Base-by-base conservation (phyloP, 2,113 vertebrate genomes). In the Tauraco erythrolophus region DNA sequence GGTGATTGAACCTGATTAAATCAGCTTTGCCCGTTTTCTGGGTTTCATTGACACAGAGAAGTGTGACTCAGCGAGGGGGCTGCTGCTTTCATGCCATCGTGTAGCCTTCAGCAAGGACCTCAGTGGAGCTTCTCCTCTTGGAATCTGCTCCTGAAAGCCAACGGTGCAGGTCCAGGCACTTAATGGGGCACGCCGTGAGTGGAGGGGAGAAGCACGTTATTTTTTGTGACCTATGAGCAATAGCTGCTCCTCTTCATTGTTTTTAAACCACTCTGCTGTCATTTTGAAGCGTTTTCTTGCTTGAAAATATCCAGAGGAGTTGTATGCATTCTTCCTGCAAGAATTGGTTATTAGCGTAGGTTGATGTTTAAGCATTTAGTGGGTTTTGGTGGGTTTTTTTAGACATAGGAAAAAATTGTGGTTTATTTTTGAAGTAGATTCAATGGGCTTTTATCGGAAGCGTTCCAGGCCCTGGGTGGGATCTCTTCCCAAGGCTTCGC, bases 41-140 rank as follows among this genome's bases (percentile, higher is more conserved):
- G 30, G 2, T 27, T 30, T 57, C 13, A 30, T 5, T 41, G 22
- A 62, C 39, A 9, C 0, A 3, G 60, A 23, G 56, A 14, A 39
- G 7, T 3, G 46, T 35, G 61, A 21, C 33, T 12, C 28, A 30
- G 58, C 45, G 37, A 53, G 37, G n/a, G 71, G 31, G 4, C 11
- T 5, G 23, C 37, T 4, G 54, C 60, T 11, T n/a, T 17, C 9
- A 15, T 2, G 24, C 1, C 3, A 27, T 7, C 0, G 0, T 5
- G 33, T 9, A 27, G 39, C 0, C 0, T 39, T n/a, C 53, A 16
- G 33, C 22, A 11, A 8, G 77, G 84, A 53, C 41, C 56, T 85
- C 5, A 0, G 33, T n/a, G 31, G 33, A 41, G 53, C 66, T 54
- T 61, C 64, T 91, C 3, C 14, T 43, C 48, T 7, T 27, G 75